Percentiles rank a stretch among this genome's conserved stretches.
Evolutionary conservation across 1,140 invertebrate genomes (phyloP).

Genomic region (Drosophila takahashii): DNA sequence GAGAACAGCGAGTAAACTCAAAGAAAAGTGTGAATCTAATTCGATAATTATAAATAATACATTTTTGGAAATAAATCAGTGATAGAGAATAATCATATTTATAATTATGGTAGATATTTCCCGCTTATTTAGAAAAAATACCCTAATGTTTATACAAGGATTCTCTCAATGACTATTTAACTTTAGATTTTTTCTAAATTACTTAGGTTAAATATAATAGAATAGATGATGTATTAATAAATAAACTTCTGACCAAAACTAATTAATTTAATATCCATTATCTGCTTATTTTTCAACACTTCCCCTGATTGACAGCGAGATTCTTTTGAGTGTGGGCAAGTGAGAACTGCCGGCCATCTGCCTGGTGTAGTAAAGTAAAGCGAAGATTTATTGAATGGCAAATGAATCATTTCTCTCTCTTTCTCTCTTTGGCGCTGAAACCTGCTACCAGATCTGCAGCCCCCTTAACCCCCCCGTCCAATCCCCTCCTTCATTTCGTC

Average conservation of each 20-base stretch:
- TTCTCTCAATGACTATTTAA: too few species aligned
- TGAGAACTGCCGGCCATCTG: conserved; percentile 51
- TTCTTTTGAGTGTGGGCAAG: conserved; percentile 18
- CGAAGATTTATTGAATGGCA: conserved; percentile 78
- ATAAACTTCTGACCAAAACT: not conserved
- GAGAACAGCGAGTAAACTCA: conserved; percentile 14
- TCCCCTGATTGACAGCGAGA: not conserved
- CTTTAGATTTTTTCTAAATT: too few species aligned
- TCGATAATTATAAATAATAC: not conserved
- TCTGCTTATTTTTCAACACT: not conserved
- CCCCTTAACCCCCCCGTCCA: not conserved
- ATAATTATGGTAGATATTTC: too few species aligned
- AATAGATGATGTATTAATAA: too few species aligned
- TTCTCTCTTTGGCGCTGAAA: conserved; percentile 50
- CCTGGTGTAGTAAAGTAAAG: conserved; percentile 45
- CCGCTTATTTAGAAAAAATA: too few species aligned
- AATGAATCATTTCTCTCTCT: conserved; percentile 63
- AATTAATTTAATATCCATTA: not conserved
- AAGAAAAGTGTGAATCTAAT: conserved; percentile 2
- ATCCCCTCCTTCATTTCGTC: conserved; percentile 24
- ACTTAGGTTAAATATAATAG: too few species aligned
- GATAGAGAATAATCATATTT: too few species aligned
- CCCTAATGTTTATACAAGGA: too few species aligned
- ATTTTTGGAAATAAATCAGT: not conserved
- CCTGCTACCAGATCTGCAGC: conserved; percentile 11